Percentiles rank a stretch among this genome's conserved stretches.
Evolutionary conservation across 2,113 vertebrate genomes (phyloP).

Genomic region (Vireo altiloquus): DNA sequence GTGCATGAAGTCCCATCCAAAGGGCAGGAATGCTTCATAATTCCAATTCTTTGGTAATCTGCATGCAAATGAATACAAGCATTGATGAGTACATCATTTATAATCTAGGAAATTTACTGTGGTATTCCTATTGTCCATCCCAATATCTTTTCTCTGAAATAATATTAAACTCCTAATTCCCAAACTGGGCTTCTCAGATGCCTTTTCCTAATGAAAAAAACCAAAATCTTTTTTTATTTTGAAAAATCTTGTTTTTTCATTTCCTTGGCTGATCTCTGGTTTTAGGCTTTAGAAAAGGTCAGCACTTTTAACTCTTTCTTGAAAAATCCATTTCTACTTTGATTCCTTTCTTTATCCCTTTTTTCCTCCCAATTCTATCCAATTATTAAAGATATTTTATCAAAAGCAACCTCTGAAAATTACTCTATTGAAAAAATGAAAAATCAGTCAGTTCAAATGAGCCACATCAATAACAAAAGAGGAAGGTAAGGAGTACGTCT

Average conservation of each 20-base stretch:
- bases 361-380: accelerated
- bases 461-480: neutral
- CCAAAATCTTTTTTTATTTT: neutral
- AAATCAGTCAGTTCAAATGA: neutral
- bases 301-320: neutral
- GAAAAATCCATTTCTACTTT: neutral
- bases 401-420: neutral
- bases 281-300: neutral
- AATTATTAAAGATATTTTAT: neutral
- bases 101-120: neutral
- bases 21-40: neutral
- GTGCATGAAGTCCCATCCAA: neutral
- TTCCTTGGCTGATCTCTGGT: neutral
- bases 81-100: neutral
- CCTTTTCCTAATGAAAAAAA: neutral
- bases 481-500: neutral
- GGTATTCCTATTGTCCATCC: neutral
- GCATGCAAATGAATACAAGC: neutral
- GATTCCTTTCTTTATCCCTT: neutral
- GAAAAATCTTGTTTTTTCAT: neutral
- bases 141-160: neutral
- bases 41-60: neutral
- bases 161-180: neutral
- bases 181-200: neutral
- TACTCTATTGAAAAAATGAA: neutral